These are phyloP conservation scores for Catharus fuscescens DNA, from an alignment of 2,113 vertebrate species.

Conservation along the genomic window DNA sequence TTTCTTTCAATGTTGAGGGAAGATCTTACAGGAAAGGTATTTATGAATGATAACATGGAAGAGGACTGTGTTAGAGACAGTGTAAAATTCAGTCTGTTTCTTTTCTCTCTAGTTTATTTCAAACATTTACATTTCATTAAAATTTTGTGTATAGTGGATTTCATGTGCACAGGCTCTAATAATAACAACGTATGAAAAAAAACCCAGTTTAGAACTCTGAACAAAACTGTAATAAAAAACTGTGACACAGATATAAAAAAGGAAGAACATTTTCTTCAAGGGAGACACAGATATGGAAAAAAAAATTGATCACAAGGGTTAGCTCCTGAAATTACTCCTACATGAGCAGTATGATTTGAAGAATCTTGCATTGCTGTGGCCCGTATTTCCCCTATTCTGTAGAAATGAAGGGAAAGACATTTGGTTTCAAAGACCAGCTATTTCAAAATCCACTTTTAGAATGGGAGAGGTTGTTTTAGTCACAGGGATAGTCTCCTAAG, in stretches of 20 bases:
- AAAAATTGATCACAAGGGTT: neutral
- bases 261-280: neutral
- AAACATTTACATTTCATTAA: neutral
- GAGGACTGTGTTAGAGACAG: neutral
- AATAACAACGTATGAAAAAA: neutral
- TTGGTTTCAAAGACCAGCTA: neutral
- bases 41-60: neutral
- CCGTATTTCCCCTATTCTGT: neutral
- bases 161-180: neutral
- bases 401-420: neutral
- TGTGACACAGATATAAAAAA: neutral
- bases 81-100: neutral
- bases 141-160: neutral
- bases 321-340: neutral
- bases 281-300: neutral
- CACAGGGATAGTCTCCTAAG: neutral
- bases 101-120: neutral
- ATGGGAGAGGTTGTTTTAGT: neutral
- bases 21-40: neutral
- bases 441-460: neutral
- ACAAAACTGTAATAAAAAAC: neutral
- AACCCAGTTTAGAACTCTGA: neutral
- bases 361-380: neutral
- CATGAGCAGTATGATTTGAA: neutral
- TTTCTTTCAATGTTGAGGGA: slow-evolving; percentile 21